These are phyloP conservation scores for Leptodactylus fallax DNA, from an alignment of 2,797 vertebrate species.

Conservation along the genomic window DNA sequence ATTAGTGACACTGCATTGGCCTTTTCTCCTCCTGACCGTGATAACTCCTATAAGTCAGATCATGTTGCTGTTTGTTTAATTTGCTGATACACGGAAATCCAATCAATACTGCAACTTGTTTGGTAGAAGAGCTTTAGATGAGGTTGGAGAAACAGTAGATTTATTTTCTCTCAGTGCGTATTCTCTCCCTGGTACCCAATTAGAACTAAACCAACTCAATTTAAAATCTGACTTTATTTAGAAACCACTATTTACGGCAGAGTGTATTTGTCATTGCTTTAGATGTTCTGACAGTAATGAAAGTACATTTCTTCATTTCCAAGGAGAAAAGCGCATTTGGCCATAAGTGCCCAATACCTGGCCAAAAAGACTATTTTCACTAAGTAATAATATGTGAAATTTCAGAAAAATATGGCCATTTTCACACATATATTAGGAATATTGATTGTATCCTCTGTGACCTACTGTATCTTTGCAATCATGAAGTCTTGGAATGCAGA, in stretches of 20 bases:
- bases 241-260: slow-evolving; percentile 46
- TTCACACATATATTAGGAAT: background rate
- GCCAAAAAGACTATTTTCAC: background rate
- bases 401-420: background rate
- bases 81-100: slow-evolving; percentile 43
- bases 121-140: slow-evolving; percentile 33
- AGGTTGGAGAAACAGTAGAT: slow-evolving; percentile 25
- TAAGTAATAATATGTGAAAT: background rate
- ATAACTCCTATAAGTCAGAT: slow-evolving; percentile 22
- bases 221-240: slow-evolving; percentile 50
- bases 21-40: background rate
- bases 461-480: background rate
- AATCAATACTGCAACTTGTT: slow-evolving; percentile 50
- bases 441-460: background rate
- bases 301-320: slow-evolving; percentile 31
- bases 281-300: slow-evolving; percentile 32
- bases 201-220: slow-evolving; percentile 45
- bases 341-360: background rate
- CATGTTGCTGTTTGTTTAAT: slow-evolving; percentile 38
- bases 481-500: background rate
- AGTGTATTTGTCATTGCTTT: slow-evolving; percentile 25
- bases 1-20: background rate
- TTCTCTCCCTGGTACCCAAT: slow-evolving; percentile 39
- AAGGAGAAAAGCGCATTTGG: slow-evolving; percentile 16
- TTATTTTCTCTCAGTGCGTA: slow-evolving; percentile 31